A percentile compares a stretch with the other conserved stretches of the same genome.
These are phyloP conservation scores for Apotomis betuletana DNA, from an alignment of 2,888 invertebrate genomes.

Conservation along the genomic window DNA sequence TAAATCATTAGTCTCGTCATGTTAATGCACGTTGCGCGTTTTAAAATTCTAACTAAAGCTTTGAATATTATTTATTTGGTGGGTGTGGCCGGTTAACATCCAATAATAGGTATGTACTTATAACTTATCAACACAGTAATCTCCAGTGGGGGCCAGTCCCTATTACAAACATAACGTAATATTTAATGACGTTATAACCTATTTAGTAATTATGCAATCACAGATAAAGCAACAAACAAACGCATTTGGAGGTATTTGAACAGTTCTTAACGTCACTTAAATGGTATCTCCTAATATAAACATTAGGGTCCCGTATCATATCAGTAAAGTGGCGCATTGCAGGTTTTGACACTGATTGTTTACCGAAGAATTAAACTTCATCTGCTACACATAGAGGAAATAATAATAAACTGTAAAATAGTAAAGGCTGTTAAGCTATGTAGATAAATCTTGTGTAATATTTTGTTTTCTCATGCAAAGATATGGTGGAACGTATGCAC, in stretches of 20 bases:
- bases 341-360: constrained; percentile 51
- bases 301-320: constrained; percentile 15
- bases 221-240: constrained; percentile 10
- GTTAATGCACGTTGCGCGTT: no score
- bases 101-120: neutral
- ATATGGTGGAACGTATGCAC: no score
- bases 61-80: no score
- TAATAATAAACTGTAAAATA: neutral
- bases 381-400: constrained; percentile 18
- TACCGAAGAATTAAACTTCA: constrained; percentile 22
- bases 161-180: neutral
- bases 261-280: constrained; percentile 12
- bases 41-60: no score
- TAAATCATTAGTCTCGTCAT: no score
- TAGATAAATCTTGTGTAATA: no score
- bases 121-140: no score
- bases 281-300: constrained; percentile 27
- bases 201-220: neutral
- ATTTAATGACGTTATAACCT: constrained; percentile 1
- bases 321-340: constrained; percentile 57
- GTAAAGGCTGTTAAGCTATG: neutral
- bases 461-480: no score
- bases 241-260: constrained; percentile 26
- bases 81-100: no score
- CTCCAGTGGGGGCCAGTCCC: neutral